Percentiles rank a stretch among this genome's conserved stretches.
phyloP scores from a whole-genome alignment of 2,888 invertebrate species.

The Petrolisthes cinctipes region DNA sequence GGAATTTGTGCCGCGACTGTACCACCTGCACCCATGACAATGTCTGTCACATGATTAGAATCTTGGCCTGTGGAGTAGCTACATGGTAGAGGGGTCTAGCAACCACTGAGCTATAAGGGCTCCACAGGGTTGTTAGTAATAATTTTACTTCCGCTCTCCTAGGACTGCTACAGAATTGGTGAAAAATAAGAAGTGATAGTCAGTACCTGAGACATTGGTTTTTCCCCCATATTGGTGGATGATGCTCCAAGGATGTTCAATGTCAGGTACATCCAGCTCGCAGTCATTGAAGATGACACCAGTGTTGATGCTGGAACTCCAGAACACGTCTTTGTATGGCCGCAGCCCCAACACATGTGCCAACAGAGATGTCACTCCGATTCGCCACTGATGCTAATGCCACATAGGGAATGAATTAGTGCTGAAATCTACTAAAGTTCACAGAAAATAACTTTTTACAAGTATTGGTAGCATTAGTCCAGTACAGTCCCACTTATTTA shows the following conservation, averaged over 20 bases:
- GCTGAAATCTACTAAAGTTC: neutral
- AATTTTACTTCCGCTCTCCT: neutral
- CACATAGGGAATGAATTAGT: neutral
- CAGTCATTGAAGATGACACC: conserved; percentile 43
- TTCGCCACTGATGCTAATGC: conserved; percentile 36
- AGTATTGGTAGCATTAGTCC: too few relatives aligned
- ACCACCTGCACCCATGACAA: too few relatives aligned
- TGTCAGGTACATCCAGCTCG: conserved; percentile 24
- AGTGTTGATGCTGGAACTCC: conserved; percentile 27
- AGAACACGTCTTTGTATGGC: conserved; percentile 55
- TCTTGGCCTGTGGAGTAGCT: neutral
- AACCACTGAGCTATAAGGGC: neutral
- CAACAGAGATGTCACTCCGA: conserved; percentile 33
- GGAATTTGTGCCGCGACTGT: too few relatives aligned
- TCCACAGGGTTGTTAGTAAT: neutral
- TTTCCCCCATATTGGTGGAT: conserved; percentile 28
- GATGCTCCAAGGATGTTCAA: neutral
- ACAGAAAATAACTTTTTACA: neutral
- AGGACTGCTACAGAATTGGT: neutral
- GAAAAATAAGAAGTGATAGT: neutral
- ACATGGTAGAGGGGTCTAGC: neutral
- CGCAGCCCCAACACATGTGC: conserved; percentile 36
- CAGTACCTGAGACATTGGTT: conserved; percentile 38
- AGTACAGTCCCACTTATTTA: too few relatives aligned
- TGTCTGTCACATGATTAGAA: too few relatives aligned